phyloP scores from a whole-genome alignment of 2,797 vertebrate genomes.

The Notamacropus eugenii region DNA sequence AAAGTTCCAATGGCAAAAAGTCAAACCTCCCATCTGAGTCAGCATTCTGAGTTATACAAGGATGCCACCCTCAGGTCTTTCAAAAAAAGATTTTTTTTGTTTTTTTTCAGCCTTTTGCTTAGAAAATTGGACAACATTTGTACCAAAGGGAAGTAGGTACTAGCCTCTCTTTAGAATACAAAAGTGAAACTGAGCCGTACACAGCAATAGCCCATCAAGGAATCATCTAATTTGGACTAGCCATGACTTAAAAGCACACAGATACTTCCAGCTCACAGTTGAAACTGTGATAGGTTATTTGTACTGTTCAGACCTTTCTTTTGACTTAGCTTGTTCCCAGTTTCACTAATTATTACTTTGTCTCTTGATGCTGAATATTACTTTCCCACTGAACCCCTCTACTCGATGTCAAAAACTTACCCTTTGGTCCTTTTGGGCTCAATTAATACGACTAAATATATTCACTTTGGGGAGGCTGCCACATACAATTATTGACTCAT shows the following conservation, averaged over 20 bases:
- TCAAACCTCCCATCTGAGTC: background rate
- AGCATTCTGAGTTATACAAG: background rate
- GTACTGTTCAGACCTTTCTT: background rate
- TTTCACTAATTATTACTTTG: background rate
- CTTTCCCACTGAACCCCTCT: background rate
- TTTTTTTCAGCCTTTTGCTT: background rate
- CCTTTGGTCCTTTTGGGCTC: background rate
- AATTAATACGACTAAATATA: background rate
- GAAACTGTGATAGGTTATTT: background rate
- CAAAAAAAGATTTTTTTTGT: background rate
- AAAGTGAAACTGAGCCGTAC: background rate
- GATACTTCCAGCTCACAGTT: background rate
- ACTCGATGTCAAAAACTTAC: background rate
- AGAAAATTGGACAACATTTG: background rate
- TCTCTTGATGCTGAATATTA: background rate
- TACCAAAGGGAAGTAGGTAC: background rate
- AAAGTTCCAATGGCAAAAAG: background rate
- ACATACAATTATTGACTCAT: background rate
- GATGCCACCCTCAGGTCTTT: background rate
- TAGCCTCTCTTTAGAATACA: background rate
- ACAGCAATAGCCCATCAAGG: background rate
- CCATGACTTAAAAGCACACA: background rate
- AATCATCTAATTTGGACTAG: background rate
- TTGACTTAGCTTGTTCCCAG: background rate
- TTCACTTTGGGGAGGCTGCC: background rate